Evolutionary conservation across 2,797 vertebrate genomes (phyloP).

Genomic region (Peromyscus aztecus): DNA sequence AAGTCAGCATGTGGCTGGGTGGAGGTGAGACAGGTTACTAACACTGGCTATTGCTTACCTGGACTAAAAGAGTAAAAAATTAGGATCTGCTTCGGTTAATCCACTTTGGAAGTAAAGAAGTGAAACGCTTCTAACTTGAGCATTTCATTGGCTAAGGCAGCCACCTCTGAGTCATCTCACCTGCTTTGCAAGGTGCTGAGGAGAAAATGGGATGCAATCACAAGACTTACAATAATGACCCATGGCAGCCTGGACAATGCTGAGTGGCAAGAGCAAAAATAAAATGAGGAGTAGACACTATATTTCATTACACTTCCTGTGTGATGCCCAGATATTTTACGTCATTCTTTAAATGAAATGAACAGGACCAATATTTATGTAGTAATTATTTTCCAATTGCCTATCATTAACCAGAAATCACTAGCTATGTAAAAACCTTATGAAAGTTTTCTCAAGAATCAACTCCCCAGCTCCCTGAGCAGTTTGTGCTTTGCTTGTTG

Average conservation of each 20-base stretch:
- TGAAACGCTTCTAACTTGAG: neutral
- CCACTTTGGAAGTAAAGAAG: neutral
- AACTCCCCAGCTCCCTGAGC: neutral
- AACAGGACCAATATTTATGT: neutral
- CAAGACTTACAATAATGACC: neutral
- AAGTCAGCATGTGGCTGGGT: neutral
- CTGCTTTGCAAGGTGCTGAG: neutral
- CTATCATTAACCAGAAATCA: neutral
- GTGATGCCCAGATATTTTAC: constrained; percentile 17
- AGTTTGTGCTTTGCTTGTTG: neutral
- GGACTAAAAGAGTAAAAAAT: neutral
- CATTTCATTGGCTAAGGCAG: neutral
- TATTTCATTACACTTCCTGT: neutral
- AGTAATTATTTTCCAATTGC: constrained; percentile 34
- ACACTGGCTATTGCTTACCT: neutral
- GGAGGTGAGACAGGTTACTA: neutral
- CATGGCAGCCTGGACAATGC: neutral
- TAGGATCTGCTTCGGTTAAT: neutral
- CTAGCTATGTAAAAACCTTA: neutral
- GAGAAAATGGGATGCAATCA: neutral
- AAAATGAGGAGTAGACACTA: neutral
- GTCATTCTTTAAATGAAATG: neutral
- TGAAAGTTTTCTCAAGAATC: neutral
- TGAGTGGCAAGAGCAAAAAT: neutral
- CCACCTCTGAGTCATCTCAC: neutral